These are phyloP conservation scores for Astreopora myriophthalma DNA, from an alignment of 64 coral and sea anemone genomes.

Conservation along the genomic window DNA sequence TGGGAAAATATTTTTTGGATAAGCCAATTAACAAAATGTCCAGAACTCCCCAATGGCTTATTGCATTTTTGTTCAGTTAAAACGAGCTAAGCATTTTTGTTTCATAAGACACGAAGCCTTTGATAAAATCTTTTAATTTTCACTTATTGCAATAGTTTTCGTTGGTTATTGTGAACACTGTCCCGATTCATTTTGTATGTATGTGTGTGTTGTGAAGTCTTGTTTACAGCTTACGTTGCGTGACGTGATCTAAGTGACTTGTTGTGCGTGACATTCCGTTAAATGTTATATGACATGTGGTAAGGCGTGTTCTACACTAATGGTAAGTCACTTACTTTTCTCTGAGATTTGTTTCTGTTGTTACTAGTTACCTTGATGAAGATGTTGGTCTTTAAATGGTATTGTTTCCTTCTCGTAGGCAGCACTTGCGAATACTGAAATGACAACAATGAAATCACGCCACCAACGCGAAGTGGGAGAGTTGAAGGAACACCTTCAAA, in stretches of 20 bases:
- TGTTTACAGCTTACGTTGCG: slow-evolving; percentile 52
- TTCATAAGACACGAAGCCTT: too few relatives aligned
- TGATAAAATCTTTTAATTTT: too few relatives aligned
- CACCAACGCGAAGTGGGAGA: slow-evolving; percentile 82
- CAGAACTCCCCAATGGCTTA: too few relatives aligned
- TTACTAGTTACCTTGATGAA: not conserved
- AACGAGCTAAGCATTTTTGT: too few relatives aligned
- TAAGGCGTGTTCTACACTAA: not conserved
- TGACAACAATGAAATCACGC: slow-evolving; percentile 79
- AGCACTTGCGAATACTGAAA: slow-evolving; percentile 85
- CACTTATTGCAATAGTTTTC: too few relatives aligned
- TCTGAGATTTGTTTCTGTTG: not conserved
- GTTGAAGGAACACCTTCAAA: slow-evolving; percentile 84
- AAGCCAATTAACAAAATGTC: too few relatives aligned
- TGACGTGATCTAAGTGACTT: slow-evolving; percentile 54
- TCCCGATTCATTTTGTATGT: not conserved
- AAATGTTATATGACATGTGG: slow-evolving; percentile 34
- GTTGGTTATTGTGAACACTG: not conserved
- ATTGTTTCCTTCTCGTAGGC: slow-evolving; percentile 40
- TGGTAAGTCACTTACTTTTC: not conserved
- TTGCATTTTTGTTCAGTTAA: too few relatives aligned
- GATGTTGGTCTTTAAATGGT: not conserved
- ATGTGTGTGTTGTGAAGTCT: slow-evolving; percentile 14
- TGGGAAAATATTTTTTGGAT: too few relatives aligned
- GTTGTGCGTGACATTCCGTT: slow-evolving; percentile 62